Percentiles rank a stretch among this genome's conserved stretches.
Conservation (phyloP, 2,113 vertebrate species). For the Lepus timidus region DNA sequence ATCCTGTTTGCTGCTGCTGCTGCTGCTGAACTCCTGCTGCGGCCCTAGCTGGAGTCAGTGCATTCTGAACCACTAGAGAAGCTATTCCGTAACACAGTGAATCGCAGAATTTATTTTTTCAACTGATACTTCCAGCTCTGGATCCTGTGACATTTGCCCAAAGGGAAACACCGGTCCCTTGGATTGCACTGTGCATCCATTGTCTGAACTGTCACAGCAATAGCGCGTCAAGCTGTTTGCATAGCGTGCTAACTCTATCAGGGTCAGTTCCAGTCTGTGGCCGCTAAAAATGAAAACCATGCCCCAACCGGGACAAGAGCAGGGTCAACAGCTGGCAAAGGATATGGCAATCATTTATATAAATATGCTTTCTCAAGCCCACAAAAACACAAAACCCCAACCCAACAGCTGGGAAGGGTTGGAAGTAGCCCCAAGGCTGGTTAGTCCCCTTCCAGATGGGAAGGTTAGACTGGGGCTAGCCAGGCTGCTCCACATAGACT, state of each 20-base stretch:
- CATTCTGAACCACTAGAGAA: conserved; percentile 74
- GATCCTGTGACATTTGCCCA: conserved; percentile 89
- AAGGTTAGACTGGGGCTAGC: conserved; percentile 98
- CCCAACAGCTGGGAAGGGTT: conserved; percentile 99
- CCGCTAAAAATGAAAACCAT: conserved; percentile 97
- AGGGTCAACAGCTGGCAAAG: conserved; percentile 99
- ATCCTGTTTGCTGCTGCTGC: conserved; percentile 45
- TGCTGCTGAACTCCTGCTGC: conserved; percentile 49
- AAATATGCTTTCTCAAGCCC: conserved; percentile 99
- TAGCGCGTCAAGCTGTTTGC: conserved; percentile 88
- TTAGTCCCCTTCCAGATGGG: conserved; percentile 99
- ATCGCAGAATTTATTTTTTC: conserved; percentile 89
- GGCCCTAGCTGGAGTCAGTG: neutral
- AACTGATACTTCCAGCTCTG: conserved; percentile 81
- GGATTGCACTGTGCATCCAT: conserved; percentile 89
- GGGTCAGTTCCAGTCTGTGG: conserved; percentile 92
- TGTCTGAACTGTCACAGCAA: conserved; percentile 87
- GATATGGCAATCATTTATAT: conserved; percentile 99
- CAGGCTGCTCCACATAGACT: conserved; percentile 96
- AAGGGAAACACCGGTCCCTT: conserved; percentile 89
- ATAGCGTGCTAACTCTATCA: conserved; percentile 91
- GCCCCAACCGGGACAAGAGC: conserved; percentile 93
- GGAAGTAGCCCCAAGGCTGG: conserved; percentile 99
- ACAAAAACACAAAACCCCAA: conserved; percentile 96
- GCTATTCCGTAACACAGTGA: conserved; percentile 73